phyloP scores from a whole-genome alignment of 2,888 invertebrate species.

The Limenitis camilla region DNA sequence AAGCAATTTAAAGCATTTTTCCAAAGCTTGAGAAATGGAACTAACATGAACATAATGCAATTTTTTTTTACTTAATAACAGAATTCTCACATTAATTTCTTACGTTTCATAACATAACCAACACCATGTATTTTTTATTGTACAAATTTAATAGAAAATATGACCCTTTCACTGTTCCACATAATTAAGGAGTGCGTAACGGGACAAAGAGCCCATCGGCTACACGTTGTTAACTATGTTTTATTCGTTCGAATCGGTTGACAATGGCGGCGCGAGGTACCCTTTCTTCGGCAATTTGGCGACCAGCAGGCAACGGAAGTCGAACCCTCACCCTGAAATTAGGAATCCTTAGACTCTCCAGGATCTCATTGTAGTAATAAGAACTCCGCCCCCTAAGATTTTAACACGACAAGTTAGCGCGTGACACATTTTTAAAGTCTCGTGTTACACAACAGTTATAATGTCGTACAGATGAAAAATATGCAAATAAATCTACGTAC shows the following conservation, averaged over 20 bases:
- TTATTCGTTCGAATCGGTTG: constrained; percentile 70
- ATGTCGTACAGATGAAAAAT: neutral
- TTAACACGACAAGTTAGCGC: constrained; percentile 49
- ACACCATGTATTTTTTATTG: constrained; percentile 49
- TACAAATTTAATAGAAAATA: constrained; percentile 71
- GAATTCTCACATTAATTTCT: neutral
- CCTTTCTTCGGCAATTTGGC: constrained; percentile 71
- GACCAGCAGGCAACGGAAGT: constrained; percentile 70
- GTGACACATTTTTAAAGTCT: constrained; percentile 49
- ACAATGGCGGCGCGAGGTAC: constrained; percentile 59
- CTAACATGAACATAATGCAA: too few species aligned
- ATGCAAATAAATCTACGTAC: neutral
- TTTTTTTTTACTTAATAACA: too few species aligned
- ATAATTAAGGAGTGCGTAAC: constrained; percentile 70
- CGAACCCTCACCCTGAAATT: constrained; percentile 58
- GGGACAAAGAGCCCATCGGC: constrained; percentile 65
- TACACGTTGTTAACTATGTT: constrained; percentile 65
- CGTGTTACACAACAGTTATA: constrained; percentile 25
- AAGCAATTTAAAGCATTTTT: too few species aligned
- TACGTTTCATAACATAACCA: neutral
- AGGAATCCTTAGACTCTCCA: constrained; percentile 58
- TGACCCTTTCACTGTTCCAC: constrained; percentile 72
- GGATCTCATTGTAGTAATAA: constrained; percentile 50
- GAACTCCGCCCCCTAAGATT: constrained; percentile 63
- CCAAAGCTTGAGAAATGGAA: too few species aligned